Evolutionary conservation across 2,797 vertebrate genomes (phyloP).

Genomic region (Rhynchonycteris naso): DNA sequence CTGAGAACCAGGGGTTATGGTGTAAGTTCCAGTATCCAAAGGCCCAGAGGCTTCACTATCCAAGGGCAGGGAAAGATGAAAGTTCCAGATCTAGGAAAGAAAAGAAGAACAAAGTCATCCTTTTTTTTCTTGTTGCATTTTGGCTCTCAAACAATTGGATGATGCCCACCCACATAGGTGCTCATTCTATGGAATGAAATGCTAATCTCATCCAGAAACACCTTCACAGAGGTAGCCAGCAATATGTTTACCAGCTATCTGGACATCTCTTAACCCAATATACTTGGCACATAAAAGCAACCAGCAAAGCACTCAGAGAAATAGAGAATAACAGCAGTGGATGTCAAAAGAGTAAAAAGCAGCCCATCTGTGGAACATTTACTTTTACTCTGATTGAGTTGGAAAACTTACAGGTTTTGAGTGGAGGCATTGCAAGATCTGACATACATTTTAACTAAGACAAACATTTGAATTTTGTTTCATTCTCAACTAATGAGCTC

Average conservation of each 20-base stretch:
- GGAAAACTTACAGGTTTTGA: background rate
- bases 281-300: background rate
- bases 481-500: background rate
- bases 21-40: background rate
- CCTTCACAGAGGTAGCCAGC: background rate
- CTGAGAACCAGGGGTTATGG: background rate
- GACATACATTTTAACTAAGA: background rate
- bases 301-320: background rate
- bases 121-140: background rate
- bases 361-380: background rate
- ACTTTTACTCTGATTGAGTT: background rate
- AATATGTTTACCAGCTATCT: background rate
- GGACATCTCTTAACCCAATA: background rate
- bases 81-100: background rate
- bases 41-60: too few relatives aligned
- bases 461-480: constrained; percentile 9
- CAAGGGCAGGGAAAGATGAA: background rate
- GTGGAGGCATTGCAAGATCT: background rate
- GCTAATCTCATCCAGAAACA: background rate
- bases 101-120: background rate
- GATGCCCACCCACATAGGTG: background rate
- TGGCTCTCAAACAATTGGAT: background rate
- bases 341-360: background rate
- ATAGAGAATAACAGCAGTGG: background rate
- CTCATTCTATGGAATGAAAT: background rate